Evolutionary conservation across 2,888 invertebrate species (phyloP), one percentile per base, ranked within the genome.

Genomic region (Thymelicus acteon): DNA sequence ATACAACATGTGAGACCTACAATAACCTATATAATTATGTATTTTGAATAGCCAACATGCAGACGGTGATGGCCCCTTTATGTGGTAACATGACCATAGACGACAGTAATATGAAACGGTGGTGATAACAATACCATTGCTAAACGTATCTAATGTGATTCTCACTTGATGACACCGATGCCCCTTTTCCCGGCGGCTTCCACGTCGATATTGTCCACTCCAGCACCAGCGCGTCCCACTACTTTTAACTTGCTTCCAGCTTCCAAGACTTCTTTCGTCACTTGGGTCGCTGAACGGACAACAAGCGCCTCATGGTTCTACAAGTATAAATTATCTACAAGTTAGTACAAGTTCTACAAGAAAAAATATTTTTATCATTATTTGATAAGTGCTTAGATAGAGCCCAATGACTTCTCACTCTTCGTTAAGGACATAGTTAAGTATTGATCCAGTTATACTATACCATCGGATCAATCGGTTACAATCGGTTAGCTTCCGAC

Each of bases 151-250:
- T 19, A 58, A 60, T 12, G 31, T 31, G 47, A 12, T 40, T 93
- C 96, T 95, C 95, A 99, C 99, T 99, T 99, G 83, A 99, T 96
- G 61, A 99, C 99, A 75, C 98, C 95, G 77, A 99, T 95, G 77
- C 98, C 97, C 78, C 96, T 95, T 75, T 95, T 94, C 0, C 97
- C 98, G 6, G 99, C 99, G 7, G 97, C 96, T 52, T 94, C 91
- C 60, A 98, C 96, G 86, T 99, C 98, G 75, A 99, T 99, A 90
- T 99, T 99, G 92, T 99, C 99, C 6, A 99, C 98, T 5, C 99
- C 99, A 2, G 99, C 99, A 7, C 99, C 99, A n/a, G 99, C 99
- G 60, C 99, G 95, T 13, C 98, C 99, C 57, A 99, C 97, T 19
- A 98, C 97, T 90, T 97, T 97, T 58, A 99, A 93, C 69, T 95